Percentiles rank a stretch among this genome's conserved stretches.
These are phyloP conservation scores for Chanos chanos DNA, from an alignment of 2,797 vertebrate genomes.

Conservation along the genomic window DNA sequence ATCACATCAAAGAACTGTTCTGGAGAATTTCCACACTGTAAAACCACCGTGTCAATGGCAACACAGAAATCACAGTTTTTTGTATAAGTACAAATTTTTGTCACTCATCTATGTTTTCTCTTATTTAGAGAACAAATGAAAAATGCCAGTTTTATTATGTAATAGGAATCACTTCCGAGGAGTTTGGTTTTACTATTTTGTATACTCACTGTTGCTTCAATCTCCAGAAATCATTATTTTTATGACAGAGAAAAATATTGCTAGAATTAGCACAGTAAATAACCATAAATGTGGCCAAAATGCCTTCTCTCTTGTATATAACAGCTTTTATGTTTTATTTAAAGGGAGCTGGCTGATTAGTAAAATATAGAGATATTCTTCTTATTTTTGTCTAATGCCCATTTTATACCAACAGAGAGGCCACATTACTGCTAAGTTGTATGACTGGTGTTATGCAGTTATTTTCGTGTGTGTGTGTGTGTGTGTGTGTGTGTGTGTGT, in stretches of 20 bases:
- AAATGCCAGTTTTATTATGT: constrained; percentile 28
- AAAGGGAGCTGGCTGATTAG: constrained; percentile 47
- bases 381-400: constrained; percentile 57
- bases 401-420: constrained; percentile 68
- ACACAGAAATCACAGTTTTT: neutral
- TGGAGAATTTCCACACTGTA: constrained; percentile 10
- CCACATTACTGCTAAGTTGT: constrained; percentile 55
- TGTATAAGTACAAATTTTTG: constrained; percentile 30
- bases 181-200: constrained; percentile 67
- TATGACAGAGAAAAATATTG: constrained; percentile 53
- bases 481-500: constrained; percentile 25
- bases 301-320: constrained; percentile 69
- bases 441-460: constrained; percentile 46
- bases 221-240: constrained; percentile 66
- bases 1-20: constrained; percentile 5
- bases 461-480: constrained; percentile 24
- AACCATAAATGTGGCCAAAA: constrained; percentile 64
- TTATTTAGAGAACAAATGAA: constrained; percentile 34
- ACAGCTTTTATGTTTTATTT: constrained; percentile 40
- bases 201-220: constrained; percentile 63
- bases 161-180: constrained; percentile 53
- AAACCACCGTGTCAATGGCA: constrained; percentile 16
- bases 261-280: constrained; percentile 59
- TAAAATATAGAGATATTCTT: constrained; percentile 49
- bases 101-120: constrained; percentile 29